A percentile compares a stretch with the other conserved stretches of the same genome.
phyloP scores from a whole-genome alignment of 2,113 vertebrate genomes.

The Cygnus buccinator region DNA sequence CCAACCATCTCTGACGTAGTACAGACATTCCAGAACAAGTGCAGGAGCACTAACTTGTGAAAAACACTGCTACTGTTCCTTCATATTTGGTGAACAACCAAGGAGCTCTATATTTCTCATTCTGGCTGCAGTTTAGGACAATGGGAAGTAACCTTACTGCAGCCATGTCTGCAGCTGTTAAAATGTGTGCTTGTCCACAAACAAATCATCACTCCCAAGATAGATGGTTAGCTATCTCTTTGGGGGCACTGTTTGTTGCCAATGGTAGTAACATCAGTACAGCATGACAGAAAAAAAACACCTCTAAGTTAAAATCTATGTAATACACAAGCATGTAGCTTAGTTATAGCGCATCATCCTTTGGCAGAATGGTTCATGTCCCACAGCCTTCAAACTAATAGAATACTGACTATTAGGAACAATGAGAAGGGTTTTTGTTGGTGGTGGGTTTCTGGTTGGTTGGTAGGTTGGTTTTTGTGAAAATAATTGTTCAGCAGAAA shows the following conservation, averaged over 20 bases:
- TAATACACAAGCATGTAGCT: not conserved
- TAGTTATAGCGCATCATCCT: not conserved
- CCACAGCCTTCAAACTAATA: not conserved
- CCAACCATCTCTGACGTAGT: not conserved
- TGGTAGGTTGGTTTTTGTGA: not conserved
- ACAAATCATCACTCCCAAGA: not conserved
- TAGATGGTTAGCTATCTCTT: not conserved
- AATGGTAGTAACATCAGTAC: not conserved
- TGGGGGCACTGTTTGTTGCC: not conserved
- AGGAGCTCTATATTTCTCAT: not conserved
- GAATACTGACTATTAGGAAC: not conserved
- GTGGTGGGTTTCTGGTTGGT: no score
- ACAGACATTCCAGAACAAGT: not conserved
- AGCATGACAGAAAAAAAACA: not conserved
- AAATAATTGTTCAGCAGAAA: not conserved
- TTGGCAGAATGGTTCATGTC: not conserved
- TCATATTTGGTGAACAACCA: not conserved
- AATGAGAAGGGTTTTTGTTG: not conserved
- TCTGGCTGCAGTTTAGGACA: not conserved
- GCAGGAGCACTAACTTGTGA: not conserved
- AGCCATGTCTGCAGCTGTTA: not conserved
- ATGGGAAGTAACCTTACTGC: not conserved
- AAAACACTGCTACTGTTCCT: not conserved
- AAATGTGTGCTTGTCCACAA: not conserved
- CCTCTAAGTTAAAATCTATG: not conserved